These are phyloP conservation scores for Chanos chanos DNA, from an alignment of 2,797 vertebrate genomes.

Conservation along the genomic window DNA sequence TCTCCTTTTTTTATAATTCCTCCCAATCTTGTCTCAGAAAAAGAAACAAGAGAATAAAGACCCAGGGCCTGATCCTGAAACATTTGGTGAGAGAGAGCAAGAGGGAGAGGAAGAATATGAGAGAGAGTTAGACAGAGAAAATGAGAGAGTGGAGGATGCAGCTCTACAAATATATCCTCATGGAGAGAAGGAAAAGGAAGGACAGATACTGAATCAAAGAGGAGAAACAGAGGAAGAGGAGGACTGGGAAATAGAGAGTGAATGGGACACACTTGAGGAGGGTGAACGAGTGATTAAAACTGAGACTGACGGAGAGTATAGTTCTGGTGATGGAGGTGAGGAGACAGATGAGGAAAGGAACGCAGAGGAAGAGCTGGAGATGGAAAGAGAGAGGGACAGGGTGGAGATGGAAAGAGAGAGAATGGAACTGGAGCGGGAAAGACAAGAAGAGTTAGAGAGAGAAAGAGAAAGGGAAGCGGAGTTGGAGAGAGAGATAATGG, in stretches of 20 bases:
- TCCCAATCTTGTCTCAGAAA: conserved; percentile 47
- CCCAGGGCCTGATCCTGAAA: conserved; percentile 1
- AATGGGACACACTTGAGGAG: conserved; percentile 15
- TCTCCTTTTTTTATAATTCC: conserved; percentile 11
- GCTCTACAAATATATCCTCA: background rate
- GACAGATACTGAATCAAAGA: too few species aligned
- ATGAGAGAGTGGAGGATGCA: conserved; percentile 4
- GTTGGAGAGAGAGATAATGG: conserved; percentile 21
- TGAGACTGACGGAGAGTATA: background rate
- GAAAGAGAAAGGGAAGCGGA: conserved; percentile 31
- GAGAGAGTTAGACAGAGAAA: conserved; percentile 17
- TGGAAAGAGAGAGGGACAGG: conserved; percentile 48
- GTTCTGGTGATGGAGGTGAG: conserved; percentile 34
- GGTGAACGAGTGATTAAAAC: conserved; percentile 5
- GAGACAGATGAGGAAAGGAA: conserved; percentile 9
- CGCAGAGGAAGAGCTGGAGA: background rate
- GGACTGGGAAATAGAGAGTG: conserved; percentile 15
- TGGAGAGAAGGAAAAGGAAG: conserved; percentile 9
- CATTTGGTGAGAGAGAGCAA: background rate
- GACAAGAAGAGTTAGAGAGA: too few species aligned
- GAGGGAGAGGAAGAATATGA: background rate
- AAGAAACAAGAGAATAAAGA: conserved; percentile 39
- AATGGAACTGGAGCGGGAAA: conserved; percentile 30
- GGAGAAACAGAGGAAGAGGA: conserved; percentile 19
- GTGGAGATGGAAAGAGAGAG: conserved; percentile 45